Evolutionary conservation across 1,140 invertebrate species (phyloP), one percentile per base, ranked within the genome.

Genomic region (Drosophila auraria): DNA sequence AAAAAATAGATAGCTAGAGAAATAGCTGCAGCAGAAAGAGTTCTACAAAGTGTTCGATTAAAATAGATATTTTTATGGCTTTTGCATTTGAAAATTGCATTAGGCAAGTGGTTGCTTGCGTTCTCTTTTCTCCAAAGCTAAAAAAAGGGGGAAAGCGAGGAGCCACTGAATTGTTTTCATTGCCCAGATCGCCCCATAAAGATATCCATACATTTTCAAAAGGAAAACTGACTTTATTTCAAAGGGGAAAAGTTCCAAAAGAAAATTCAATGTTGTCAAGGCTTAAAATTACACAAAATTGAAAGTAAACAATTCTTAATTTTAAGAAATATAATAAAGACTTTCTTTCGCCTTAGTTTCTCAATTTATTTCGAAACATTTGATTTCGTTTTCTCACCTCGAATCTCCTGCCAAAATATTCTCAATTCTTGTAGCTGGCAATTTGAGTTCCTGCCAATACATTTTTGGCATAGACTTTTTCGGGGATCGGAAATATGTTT

Each of bases 61-160:
- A 78, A 78, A 78, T 78, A 54, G 75, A 78, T 78, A 78, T 78
- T 78, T 78, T 78, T 78, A 78, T 78, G 75, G 75, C 74, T 69
- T 78, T 78, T 78, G 75, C 75, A 78, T 78, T 78, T 47, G 74
- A 78, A 70, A 78, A 78, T 78, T 78, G 75, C 75, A 78, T 69
- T 56, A 70, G 64, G 68, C 71, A 51, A 73, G 70, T 73, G 70
- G 50, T 33, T 33, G 33, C 8, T 9, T 36, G 8, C 9, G 33
- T 36, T 36, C 33, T 25, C 59, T 49, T 47, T 27, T 11, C 5
- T 30, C 30, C 30, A 30, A 38, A 42, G 12, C 36, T 30, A 6
- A 3, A 14, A 64, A 36, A 33, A 8, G 8, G 33, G 33, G 36
- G n/a, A 57, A 63, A 23, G 12, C 25, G 33, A 53, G 36, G n/a